A percentile compares a stretch with the other conserved stretches of the same genome.
Conservation (phyloP, 92 coral and sea anemone genomes). For the Epizoanthus rinbou region DNA sequence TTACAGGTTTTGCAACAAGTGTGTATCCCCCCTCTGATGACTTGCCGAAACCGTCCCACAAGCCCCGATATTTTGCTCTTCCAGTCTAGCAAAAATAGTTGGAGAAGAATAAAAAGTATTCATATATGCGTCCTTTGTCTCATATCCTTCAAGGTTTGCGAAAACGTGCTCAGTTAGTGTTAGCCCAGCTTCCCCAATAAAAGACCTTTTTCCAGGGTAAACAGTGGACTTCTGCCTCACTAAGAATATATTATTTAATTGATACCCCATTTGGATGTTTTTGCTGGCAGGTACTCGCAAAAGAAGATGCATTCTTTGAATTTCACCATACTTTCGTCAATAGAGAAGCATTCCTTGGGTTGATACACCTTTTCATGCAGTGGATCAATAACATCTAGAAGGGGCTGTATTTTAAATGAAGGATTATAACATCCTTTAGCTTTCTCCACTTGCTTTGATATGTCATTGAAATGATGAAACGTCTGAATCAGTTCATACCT, state of each 20-base stretch:
- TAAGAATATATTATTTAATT: constrained; percentile 53
- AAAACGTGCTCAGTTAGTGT: constrained; percentile 53
- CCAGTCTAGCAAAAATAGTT: constrained; percentile 34
- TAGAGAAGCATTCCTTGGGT: constrained; percentile 51
- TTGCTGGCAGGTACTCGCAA: constrained; percentile 60
- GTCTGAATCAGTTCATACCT: constrained; percentile 55
- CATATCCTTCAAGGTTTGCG: constrained; percentile 38
- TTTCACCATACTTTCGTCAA: constrained; percentile 75
- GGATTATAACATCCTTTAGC: constrained; percentile 48
- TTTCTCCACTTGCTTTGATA: constrained; percentile 41
- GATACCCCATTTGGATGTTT: constrained; percentile 65
- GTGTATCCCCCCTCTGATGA: constrained; percentile 44
- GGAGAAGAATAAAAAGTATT: constrained; percentile 51
- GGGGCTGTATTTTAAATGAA: constrained; percentile 44
- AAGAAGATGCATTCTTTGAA: constrained; percentile 57
- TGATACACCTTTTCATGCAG: constrained; percentile 56
- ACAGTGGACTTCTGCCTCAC: constrained; percentile 54
- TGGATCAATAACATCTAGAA: constrained; percentile 53
- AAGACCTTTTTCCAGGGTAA: constrained; percentile 51
- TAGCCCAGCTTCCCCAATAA: constrained; percentile 34
- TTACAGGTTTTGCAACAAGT: constrained; percentile 59
- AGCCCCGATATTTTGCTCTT: constrained; percentile 47
- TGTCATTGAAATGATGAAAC: constrained; percentile 64
- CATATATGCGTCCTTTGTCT: constrained; percentile 49
- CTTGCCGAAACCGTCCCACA: constrained; percentile 65